A percentile compares a stretch with the other conserved stretches of the same genome.
Evolutionary conservation across 2,888 invertebrate species (phyloP).

Genomic region (Pteria penguin): DNA sequence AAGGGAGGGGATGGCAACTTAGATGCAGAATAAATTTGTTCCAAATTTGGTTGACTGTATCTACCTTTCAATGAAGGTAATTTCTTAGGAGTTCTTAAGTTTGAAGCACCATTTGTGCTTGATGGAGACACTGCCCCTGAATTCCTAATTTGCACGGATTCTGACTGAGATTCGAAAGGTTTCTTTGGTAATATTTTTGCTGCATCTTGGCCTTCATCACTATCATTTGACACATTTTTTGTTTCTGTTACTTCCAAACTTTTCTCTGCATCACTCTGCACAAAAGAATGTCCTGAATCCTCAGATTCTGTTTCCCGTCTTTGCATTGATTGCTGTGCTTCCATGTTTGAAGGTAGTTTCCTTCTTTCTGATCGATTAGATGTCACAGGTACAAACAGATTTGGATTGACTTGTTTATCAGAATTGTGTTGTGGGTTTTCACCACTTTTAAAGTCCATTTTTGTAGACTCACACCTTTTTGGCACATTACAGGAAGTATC

Average conservation of each 20-base stretch:
- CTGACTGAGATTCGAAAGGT: neutral
- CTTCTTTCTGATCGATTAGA: slow-evolving; percentile 1
- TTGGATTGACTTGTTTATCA: slow-evolving; percentile 13
- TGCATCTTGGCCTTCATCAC: neutral
- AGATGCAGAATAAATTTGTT: slow-evolving; percentile 26
- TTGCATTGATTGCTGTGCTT: neutral
- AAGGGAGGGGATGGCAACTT: slow-evolving; percentile 35
- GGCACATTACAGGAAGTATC: neutral
- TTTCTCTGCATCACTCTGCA: slow-evolving; percentile 35
- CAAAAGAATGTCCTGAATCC: slow-evolving; percentile 26
- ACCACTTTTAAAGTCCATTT: neutral
- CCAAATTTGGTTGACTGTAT: slow-evolving; percentile 39
- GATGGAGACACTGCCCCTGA: neutral
- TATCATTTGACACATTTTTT: neutral
- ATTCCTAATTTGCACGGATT: slow-evolving; percentile 16
- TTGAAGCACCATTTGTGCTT: neutral
- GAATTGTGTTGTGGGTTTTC: neutral
- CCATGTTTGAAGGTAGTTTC: neutral
- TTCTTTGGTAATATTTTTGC: neutral
- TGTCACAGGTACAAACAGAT: slow-evolving; percentile 29
- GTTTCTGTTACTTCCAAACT: slow-evolving; percentile 13
- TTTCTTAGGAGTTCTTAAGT: slow-evolving; percentile 22
- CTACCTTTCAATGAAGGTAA: slow-evolving; percentile 29
- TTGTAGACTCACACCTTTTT: neutral
- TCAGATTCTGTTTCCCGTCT: neutral